Evolutionary conservation across 2,888 invertebrate genomes (phyloP), one percentile per base, ranked within the genome.

Genomic region (Nomada ruficornis): DNA sequence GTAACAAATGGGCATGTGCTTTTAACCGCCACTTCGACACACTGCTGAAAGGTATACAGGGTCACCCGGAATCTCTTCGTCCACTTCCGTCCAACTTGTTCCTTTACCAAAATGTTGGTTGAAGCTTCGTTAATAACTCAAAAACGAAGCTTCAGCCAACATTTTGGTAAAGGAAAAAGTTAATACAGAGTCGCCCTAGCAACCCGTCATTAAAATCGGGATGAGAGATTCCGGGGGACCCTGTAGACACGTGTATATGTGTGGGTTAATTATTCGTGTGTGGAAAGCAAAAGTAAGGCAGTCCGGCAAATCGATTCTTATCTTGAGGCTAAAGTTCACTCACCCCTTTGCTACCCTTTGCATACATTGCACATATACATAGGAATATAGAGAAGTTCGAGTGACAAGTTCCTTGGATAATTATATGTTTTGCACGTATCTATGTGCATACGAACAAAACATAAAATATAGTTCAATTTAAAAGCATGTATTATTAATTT

Each of bases 301-400:
- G 76, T 84, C 83, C 70, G 81, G 68, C 62, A 77, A 84, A 88
- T 88, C 84, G 87, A 89, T 86, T 67, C 74, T 87, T 82, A 89
- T 82, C 83, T 79, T 52, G 52, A 50, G 11, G 50, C 75, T 77
- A 64, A 71, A 70, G 86, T 85, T 86, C 88, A 78, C 36, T 71
- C 81, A 89, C 81, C 87, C 44, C 76, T 57, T 59, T 23, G 11
- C 62, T 59, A 67, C 15, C 63, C 9, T 44, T 26, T 59, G 26
- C 36, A 54, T 26, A n/a, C 42, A n/a, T 70, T 52, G 13, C 42
- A 26, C n/a, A 20, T 23, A 11, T 29, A 23, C 23, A 10, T n/a
- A 20, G 54, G 29, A 47, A 7, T 36, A 36, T 7, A 7, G 7
- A 36, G 36, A 63, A 69, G 55, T 78, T 68, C 18, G 7, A 52